Base-by-base conservation (phyloP, 2,888 invertebrate genomes). In the Lydus trimaculatus region DNA sequence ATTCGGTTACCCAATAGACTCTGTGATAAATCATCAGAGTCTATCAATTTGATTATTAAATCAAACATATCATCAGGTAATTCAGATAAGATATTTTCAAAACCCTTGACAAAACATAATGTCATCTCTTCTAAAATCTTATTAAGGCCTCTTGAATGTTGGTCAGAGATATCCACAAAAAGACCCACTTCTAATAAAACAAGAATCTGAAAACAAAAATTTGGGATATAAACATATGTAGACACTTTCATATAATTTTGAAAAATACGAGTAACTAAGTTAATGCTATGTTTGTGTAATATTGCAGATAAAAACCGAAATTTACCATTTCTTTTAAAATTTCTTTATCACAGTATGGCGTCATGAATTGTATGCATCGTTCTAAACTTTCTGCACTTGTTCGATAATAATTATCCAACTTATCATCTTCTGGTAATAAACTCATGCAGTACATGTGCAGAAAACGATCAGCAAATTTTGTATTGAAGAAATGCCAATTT, bases 1-100 rank as follows among this genome's bases (percentile, higher is more conserved):
- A 90, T 85, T 17, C 89, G 84, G 74, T 88, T 88, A 0, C 89
- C 90, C 15, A 89, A 79, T 0, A 90, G 81, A 76, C 87, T 89
- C 48, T 87, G 84, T 5, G 87, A 76, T 58, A 84, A 76, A 69
- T 86, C 86, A 0, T 78, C 64, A 0, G 89, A 89, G 0, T 85
- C 83, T 20, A 90, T 85, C 78, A 90, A 84, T 15, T 78, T 76
- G 67, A 89, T 79, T 0, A 90, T 77, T 31, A 87, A 79, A 6
- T 85, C 83, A n/a, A 90, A 82, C 13, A 89, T 78, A 25, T 86
- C 85, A 15, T 86, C 83, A 0, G 84, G 83, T n/a, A 90, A 28
- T 28, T 4, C 28, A n/a, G n/a, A n/a, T n/a, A n/a, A n/a, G n/a
- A n/a, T 28, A 28, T 28, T n/a, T n/a, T n/a, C n/a, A n/a, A n/a